Evolutionary conservation across 37 sponge, comb jelly and placozoan genomes (phyloP), one percentile per base, ranked within the genome.

Genomic region (Haliclona indistincta): DNA sequence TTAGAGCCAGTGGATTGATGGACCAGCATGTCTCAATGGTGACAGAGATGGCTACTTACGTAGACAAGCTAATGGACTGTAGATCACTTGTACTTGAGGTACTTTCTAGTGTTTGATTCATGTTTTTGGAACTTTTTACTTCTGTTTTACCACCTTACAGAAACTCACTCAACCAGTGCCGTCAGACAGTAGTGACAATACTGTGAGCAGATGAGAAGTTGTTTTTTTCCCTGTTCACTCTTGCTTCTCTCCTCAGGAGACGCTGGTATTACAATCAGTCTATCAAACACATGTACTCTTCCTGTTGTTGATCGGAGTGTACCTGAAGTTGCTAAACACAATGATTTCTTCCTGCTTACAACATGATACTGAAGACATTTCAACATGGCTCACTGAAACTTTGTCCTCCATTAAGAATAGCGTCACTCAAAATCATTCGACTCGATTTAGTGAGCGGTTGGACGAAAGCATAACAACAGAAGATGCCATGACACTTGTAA

Each of bases 281-380:
- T 87, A 94, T 81, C 69, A 70, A 74, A 70, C 90, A 23, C 95
- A 94, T 73, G 90, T 90, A 82, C 90, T 83, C 63, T 66, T 88
- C 5, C 64, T 94, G n/a, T 68, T 89, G 26, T 54, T 90, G 45
- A 56, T 94, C 45, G 78, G 88, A 1, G 68, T 70, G 8, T 94
- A 90, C 35, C 62, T 86, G 32, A 94, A 94, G 56, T 70, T 94
- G 19, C 44, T 86, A 2, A 56, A 53, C 29, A 26, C 74, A 0
- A 61, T 92, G 10, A 44, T 56, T 33, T 1, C 17, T 40, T 4
- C 10, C 29, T 56, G 20, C 34, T 43, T 26, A 42, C 3, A 6
- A 40, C 78, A 82, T 82, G 54, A 43, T 34, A 44, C n/a, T 20
- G n/a, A 62, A 19, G 92, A 91, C 35, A 29, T 82, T 47, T 75